These are phyloP conservation scores for Drosophila kambysellisi DNA, from an alignment of 2,888 invertebrate genomes.

Conservation along the genomic window DNA sequence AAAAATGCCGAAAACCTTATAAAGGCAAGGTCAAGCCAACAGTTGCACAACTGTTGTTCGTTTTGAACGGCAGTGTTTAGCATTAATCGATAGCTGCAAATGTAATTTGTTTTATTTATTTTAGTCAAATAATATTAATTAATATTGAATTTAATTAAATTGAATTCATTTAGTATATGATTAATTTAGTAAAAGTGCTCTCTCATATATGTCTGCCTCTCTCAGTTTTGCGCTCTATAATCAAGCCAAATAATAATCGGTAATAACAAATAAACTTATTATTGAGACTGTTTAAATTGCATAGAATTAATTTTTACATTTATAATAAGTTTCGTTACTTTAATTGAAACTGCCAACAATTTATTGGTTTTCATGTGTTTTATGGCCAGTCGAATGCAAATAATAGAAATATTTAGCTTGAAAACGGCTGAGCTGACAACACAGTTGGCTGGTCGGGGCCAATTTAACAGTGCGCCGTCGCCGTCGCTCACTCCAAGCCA, in stretches of 20 bases:
- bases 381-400: too few species aligned
- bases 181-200: conserved; percentile 1
- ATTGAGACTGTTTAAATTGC: neutral
- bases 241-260: conserved; percentile 9
- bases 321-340: neutral
- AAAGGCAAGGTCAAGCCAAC: conserved; percentile 40
- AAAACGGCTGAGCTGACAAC: conserved; percentile 30
- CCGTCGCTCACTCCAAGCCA: conserved; percentile 55
- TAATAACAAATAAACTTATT: neutral
- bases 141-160: neutral
- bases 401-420: conserved; percentile 23
- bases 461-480: conserved; percentile 58
- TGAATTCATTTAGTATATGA: neutral
- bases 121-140: neutral
- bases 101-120: neutral
- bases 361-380: neutral
- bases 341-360: neutral
- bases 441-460: conserved; percentile 38
- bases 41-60: conserved; percentile 47
- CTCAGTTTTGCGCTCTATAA: conserved; percentile 20
- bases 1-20: too few species aligned
- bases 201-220: conserved; percentile 15
- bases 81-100: conserved; percentile 36
- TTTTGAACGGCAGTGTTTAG: conserved; percentile 30
- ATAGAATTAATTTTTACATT: neutral